phyloP scores from a whole-genome alignment of 2,888 invertebrate genomes.

The Belgica antarctica region DNA sequence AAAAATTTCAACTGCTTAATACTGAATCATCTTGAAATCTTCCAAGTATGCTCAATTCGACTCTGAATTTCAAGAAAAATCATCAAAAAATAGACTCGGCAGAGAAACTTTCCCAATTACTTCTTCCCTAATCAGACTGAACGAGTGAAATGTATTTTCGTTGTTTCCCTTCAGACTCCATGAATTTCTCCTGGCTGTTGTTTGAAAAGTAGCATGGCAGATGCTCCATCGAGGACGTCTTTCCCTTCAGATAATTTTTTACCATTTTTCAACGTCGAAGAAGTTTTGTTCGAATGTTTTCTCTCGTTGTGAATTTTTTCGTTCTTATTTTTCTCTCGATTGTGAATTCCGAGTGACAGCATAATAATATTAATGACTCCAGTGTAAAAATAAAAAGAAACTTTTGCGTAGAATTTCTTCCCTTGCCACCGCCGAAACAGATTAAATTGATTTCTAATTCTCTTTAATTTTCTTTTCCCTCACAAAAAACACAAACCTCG shows the following conservation, averaged over 20 bases:
- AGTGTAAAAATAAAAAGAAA: background rate
- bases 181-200: too few species aligned
- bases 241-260: conserved; percentile 36
- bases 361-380: conserved; percentile 38
- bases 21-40: too few species aligned
- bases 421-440: background rate
- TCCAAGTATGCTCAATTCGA: too few species aligned
- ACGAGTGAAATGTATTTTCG: background rate
- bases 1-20: too few species aligned
- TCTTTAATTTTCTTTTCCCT: conserved; percentile 51
- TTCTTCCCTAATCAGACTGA: too few species aligned
- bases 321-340: conserved; percentile 24
- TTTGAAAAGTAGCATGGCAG: conserved; percentile 14
- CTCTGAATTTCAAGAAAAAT: too few species aligned
- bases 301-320: background rate
- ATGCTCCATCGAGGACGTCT: conserved; percentile 17
- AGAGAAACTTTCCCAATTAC: too few species aligned
- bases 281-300: conserved; percentile 30
- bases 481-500: background rate
- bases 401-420: background rate
- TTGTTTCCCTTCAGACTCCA: background rate
- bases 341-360: conserved; percentile 40
- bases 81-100: too few species aligned
- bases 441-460: conserved; percentile 43
- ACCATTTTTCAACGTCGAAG: conserved; percentile 41